These are phyloP conservation scores for Micoletzkya japonica DNA, from an alignment of 2,888 invertebrate genomes.

Conservation along the genomic window DNA sequence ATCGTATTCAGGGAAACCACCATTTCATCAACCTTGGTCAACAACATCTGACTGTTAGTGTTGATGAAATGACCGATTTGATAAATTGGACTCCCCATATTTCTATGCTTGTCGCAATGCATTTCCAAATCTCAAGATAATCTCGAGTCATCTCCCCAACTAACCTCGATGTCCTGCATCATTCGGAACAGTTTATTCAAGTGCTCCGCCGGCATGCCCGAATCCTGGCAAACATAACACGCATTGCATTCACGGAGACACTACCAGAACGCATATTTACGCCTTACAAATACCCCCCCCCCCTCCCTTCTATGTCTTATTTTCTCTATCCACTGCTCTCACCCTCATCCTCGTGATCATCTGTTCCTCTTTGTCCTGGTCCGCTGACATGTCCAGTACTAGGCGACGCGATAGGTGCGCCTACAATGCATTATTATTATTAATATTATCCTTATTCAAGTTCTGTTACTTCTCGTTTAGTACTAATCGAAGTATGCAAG, in stretches of 20 bases:
- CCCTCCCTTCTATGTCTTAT: background rate
- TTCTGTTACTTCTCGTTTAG: too few relatives aligned
- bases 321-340: background rate
- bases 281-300: background rate
- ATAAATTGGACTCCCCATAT: too few relatives aligned
- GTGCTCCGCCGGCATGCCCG: conserved; percentile 99
- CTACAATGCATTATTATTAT: conserved; percentile 4
- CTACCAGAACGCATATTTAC: too few relatives aligned
- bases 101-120: too few relatives aligned
- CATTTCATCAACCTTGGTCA: too few relatives aligned
- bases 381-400: conserved; percentile 95
- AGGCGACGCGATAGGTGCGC: conserved; percentile 92
- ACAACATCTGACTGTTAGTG: too few relatives aligned
- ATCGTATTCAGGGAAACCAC: too few relatives aligned
- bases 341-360: conserved; percentile 88
- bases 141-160: background rate
- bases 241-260: too few relatives aligned
- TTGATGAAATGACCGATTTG: too few relatives aligned
- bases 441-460: background rate
- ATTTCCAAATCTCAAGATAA: background rate
- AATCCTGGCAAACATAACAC: conserved; percentile 74
- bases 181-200: conserved; percentile 96
- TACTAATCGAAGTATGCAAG: too few relatives aligned
- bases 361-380: conserved; percentile 98
- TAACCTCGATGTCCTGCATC: conserved; percentile 87